These are phyloP conservation scores for Lepilemur ruficaudatus DNA, from an alignment of 2,797 vertebrate genomes.

Conservation along the genomic window DNA sequence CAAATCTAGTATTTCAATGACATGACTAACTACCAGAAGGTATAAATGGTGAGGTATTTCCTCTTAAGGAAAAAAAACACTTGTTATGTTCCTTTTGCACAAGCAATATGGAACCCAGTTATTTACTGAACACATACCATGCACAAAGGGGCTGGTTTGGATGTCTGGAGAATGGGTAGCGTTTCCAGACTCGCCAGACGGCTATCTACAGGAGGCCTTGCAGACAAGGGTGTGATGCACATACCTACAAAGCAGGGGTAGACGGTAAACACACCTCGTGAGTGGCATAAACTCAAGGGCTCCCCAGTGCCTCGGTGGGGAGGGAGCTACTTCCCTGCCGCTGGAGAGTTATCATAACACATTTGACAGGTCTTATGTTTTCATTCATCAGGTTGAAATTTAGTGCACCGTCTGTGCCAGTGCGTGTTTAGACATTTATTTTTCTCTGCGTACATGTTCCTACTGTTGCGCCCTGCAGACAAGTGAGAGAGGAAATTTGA, in stretches of 20 bases:
- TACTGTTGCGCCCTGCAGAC: not conserved
- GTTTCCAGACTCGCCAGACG: not conserved
- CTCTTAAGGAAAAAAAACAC: not conserved
- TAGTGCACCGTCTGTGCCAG: not conserved
- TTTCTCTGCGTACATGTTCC: not conserved
- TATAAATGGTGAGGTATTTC: not conserved
- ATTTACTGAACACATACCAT: not conserved
- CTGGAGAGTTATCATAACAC: not conserved
- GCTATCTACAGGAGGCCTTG: not conserved
- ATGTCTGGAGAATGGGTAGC: not conserved
- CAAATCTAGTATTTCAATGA: not conserved
- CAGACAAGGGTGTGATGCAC: not conserved
- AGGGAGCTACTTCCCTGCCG: fast-evolving
- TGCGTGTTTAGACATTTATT: constrained; percentile 11
- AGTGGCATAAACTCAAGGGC: not conserved
- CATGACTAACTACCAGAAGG: not conserved
- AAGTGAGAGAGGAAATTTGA: constrained; percentile 49
- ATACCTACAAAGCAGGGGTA: not conserved
- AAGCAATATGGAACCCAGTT: not conserved
- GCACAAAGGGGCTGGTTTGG: not conserved
- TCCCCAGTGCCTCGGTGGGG: fast-evolving
- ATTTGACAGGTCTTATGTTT: not conserved
- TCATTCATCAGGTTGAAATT: not conserved
- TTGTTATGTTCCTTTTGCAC: not conserved
- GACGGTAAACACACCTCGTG: fast-evolving